Base-by-base conservation (phyloP, 2,113 vertebrate genomes). In the Furnarius figulus region DNA sequence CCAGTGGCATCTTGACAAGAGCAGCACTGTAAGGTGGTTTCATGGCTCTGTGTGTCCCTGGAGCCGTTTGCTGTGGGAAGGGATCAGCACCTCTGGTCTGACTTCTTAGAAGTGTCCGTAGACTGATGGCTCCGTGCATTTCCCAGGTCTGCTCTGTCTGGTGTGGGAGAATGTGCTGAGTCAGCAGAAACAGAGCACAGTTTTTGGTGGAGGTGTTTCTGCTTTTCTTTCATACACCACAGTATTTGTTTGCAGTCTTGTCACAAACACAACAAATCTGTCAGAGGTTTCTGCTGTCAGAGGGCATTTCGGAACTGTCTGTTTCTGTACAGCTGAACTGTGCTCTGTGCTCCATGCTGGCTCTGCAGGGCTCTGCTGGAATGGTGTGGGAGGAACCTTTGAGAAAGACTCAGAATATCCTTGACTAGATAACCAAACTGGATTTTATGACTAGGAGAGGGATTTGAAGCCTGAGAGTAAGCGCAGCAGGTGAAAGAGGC, bases 331-430 rank as follows among this genome's bases (percentile, higher is more conserved):
- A 28, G 65, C 72, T 90, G 20, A 44, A 7, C 0, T 13, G 23
- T 68, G 35, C 46, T 66, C 39, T 0, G 0, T 23, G 73, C 31
- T 33, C n/a, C 39, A 5, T 2, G 5, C 28, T 37, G 24, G 47
- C 31, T 61, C 28, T 16, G 35, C 35, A 31, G 55, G 28, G 20
- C 40, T 49, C 12, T 13, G 24, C 47, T 28, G 11, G 35, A 67
- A 5, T n/a, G 14, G 27, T 3, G 15, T 22, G 21, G 5, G 18
- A 25, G 22, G 1, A 30, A 14, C 30, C 39, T 50, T 53, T n/a
- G 46, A 20, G 59, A 58, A 42, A 21, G 24, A 10, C 14, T 42
- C 10, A 35, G 37, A 28, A 21, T 10, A 11, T 4, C 9, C 14
- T 58, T 47, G 12, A 4, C 59, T 75, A 5, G 31, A 8, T 7